phyloP scores from a whole-genome alignment of 2,797 vertebrate genomes.

The Streptopelia turtur region DNA sequence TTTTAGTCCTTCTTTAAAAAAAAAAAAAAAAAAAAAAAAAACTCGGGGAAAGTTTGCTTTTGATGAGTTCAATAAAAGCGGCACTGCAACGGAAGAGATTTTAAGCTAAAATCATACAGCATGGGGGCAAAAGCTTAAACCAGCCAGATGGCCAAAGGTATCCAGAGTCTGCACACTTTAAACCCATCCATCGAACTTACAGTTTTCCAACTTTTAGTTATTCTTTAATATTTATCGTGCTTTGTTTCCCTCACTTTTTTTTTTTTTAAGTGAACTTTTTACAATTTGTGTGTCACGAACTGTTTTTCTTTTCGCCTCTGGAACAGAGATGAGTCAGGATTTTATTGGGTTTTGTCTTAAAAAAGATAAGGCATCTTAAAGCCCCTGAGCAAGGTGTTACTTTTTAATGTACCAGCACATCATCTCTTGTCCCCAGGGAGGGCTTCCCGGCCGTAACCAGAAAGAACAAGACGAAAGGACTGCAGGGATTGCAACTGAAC shows the following conservation, averaged over 20 bases:
- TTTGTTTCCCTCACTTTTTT: neutral
- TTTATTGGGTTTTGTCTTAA: neutral
- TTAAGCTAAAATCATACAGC: conserved; percentile 85
- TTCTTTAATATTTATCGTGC: conserved; percentile 45
- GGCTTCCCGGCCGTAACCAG: neutral
- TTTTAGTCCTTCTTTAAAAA: conserved; percentile 86
- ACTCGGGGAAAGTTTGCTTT: conserved; percentile 90
- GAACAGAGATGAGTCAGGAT: neutral
- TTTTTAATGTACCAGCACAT: conserved; percentile 24
- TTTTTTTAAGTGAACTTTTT: neutral
- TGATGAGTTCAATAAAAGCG: conserved; percentile 91
- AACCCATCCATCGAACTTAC: conserved; percentile 68
- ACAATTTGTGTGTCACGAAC: neutral
- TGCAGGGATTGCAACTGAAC: neutral
- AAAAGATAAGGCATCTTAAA: neutral
- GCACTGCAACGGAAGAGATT: conserved; percentile 84
- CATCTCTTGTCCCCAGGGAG: neutral
- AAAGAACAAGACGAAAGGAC: neutral
- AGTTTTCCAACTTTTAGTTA: conserved; percentile 42
- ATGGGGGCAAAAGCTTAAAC: conserved; percentile 82
- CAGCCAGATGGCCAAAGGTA: conserved; percentile 84
- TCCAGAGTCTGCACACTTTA: conserved; percentile 53
- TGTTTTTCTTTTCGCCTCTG: neutral
- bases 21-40: conserved; percentile 80
- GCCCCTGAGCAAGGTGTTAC: conserved; percentile 1